These are phyloP conservation scores for Rattus norvegicus DNA, from an alignment of 2,113 vertebrate species.

Conservation along the genomic window GRCr8 NC_086033.1:12820001-12820500, in stretches of 20 bases:
- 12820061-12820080: slow-evolving; percentile 56
- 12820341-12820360: slow-evolving; percentile 49
- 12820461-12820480: slow-evolving; percentile 11
- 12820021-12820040: not conserved
- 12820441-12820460: not conserved
- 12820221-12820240: slow-evolving; percentile 51
- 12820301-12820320: slow-evolving; percentile 26
- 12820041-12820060: slow-evolving; percentile 28
- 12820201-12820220: not conserved
- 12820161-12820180: slow-evolving; percentile 58
- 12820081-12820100: slow-evolving; percentile 11
- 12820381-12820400: slow-evolving; percentile 52
- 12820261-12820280: slow-evolving; percentile 15
- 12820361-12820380: slow-evolving; percentile 65
- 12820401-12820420: slow-evolving; percentile 24
- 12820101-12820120: slow-evolving; percentile 33
- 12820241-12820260: slow-evolving; percentile 57
- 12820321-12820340: not conserved
- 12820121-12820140: slow-evolving; percentile 35
- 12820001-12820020: not conserved
- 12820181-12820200: slow-evolving; percentile 36
- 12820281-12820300: not conserved
- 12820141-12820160: not conserved
- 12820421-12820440: slow-evolving; percentile 50
- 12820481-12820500: slow-evolving; percentile 34